phyloP scores from a whole-genome alignment of 2,888 invertebrate genomes.

The Camponotus fellah region DNA sequence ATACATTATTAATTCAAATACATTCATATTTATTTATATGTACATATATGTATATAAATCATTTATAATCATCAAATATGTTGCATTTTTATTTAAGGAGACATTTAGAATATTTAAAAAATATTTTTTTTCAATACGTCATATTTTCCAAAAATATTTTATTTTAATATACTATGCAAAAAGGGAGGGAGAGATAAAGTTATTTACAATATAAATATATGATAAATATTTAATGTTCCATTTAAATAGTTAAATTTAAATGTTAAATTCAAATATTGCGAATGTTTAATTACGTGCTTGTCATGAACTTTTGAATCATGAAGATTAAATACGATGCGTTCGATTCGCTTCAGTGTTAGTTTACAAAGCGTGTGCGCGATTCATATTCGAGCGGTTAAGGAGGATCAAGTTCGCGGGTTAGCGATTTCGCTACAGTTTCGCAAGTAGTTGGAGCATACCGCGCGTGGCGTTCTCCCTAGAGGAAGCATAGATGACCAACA shows the following conservation, averaged over 20 bases:
- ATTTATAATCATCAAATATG: not conserved
- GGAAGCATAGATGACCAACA: slow-evolving; percentile 69
- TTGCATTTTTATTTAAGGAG: not conserved
- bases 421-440: slow-evolving; percentile 68
- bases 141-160: not conserved
- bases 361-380: slow-evolving; percentile 50
- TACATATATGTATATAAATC: not conserved
- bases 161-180: not conserved
- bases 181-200: not conserved
- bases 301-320: slow-evolving; percentile 4
- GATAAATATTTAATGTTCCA: not conserved
- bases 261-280: not conserved
- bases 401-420: slow-evolving; percentile 60
- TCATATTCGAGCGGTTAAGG: slow-evolving; percentile 68
- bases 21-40: not conserved
- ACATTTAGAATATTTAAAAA: not conserved
- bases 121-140: not conserved
- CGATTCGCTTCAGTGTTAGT: slow-evolving; percentile 32
- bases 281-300: not conserved
- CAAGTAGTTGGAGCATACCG: slow-evolving; percentile 63
- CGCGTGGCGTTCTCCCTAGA: slow-evolving; percentile 48
- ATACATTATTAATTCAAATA: not conserved
- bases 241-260: not conserved
- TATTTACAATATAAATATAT: not conserved
- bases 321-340: slow-evolving; percentile 9